Evolutionary conservation across 2,888 invertebrate genomes (phyloP), one percentile per base, ranked within the genome.

Genomic region (Himalopsyche anomala): DNA sequence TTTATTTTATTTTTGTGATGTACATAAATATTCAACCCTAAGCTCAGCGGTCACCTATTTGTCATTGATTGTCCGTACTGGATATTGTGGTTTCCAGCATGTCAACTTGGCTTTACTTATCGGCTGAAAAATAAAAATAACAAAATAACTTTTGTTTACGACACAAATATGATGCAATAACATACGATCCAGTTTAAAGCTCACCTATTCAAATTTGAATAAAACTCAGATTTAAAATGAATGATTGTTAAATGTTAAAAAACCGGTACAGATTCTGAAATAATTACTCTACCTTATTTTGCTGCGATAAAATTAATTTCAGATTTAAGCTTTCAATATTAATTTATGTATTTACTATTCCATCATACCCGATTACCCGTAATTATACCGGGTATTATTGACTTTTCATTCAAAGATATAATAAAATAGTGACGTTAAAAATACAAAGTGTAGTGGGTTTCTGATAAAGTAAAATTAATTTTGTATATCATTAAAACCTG

Each of bases 211-310:
- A 28, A 62, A 62, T 62, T 62, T 62, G 62, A 62, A 62, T 62
- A 62, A 62, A 62, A 19, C 62, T 62, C 62, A 62, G 62, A 62
- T 62, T 62, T 62, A 62, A 62, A 62, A 62, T 62, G 62, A 62
- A 62, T 62, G n/a, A 62, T 62, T 28, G 62, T n/a, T 28, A 28
- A 51, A 62, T 62, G 8, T 62, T 9, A 62, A 62, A 62, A 62
- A 62, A 62, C 62, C 62, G 19, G 62, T 62, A 62, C 62, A 62
- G 19, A 62, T 62, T 62, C 62, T 28, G 62, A 62, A 62, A 62
- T 62, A 62, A 62, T 62, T 62, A 8, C 62, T n/a, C 62, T 62
- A 11, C 62, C 62, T 62, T 56, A 56, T 56, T 56, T 56, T 62
- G 62, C 11, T 62, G 19, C 11, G 62, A 62, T 62, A 62, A 62